A percentile compares a stretch with the other conserved stretches of the same genome.
These are phyloP conservation scores for Stenurella melanura DNA, from an alignment of 2,888 invertebrate genomes.

Conservation along the genomic window DNA sequence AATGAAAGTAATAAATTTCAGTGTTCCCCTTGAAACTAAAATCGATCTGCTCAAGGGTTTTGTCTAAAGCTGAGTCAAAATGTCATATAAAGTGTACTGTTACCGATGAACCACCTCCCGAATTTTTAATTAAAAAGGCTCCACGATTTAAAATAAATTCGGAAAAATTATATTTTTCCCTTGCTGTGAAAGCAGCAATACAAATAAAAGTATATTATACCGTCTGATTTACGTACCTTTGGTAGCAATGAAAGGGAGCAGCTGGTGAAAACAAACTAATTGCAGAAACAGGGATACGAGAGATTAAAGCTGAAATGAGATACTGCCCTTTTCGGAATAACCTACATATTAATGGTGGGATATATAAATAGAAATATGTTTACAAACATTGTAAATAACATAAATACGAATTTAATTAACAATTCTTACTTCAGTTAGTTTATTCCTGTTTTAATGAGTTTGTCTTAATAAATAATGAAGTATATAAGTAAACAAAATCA, in stretches of 20 bases:
- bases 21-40: too few species aligned
- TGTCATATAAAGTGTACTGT: too few species aligned
- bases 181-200: not conserved
- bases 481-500: too few species aligned
- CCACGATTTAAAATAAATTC: not conserved
- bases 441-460: not conserved
- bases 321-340: not conserved
- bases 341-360: not conserved
- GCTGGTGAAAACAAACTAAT: slow-evolving; percentile 9
- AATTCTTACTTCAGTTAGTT: not conserved
- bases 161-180: not conserved
- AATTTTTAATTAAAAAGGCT: not conserved
- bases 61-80: too few species aligned
- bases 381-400: slow-evolving; percentile 11
- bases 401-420: not conserved
- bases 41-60: too few species aligned
- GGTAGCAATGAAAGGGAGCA: not conserved
- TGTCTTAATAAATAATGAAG: too few species aligned
- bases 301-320: slow-evolving; percentile 1
- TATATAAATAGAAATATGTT: not conserved
- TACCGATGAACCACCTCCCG: too few species aligned
- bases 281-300: not conserved
- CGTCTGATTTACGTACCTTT: not conserved
- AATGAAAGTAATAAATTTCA: too few species aligned
- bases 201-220: not conserved